Percentiles rank a stretch among this genome's conserved stretches.
phyloP scores from a whole-genome alignment of 2,113 vertebrate genomes.

The Siniperca knerii region DNA sequence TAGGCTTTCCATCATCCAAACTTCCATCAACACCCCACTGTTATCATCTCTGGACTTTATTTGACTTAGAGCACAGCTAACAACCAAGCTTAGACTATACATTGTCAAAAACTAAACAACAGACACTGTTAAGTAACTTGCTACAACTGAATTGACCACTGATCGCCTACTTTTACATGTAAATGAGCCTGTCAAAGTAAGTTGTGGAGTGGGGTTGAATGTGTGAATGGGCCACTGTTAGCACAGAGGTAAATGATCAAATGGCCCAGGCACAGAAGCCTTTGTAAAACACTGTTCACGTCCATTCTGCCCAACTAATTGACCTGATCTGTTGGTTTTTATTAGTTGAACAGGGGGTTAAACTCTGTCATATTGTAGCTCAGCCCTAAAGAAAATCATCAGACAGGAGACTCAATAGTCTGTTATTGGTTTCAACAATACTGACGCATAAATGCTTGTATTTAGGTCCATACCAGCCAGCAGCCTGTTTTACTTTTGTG shows the following conservation, averaged over 20 bases:
- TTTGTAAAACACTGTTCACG: conserved; percentile 43
- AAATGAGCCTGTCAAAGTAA: conserved; percentile 16
- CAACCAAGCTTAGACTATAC: neutral
- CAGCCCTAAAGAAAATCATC: conserved; percentile 24
- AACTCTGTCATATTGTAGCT: conserved; percentile 19
- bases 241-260: conserved; percentile 39
- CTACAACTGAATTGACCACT: neutral
- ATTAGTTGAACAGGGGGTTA: conserved; percentile 30
- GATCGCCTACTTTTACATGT: conserved; percentile 7
- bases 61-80: conserved; percentile 8
- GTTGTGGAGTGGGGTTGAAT: conserved; percentile 11
- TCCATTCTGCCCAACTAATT: conserved; percentile 39
- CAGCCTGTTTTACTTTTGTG: neutral
- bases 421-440: conserved; percentile 21
- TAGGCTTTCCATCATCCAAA: neutral
- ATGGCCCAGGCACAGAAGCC: conserved; percentile 2
- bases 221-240: conserved; percentile 48
- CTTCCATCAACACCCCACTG: neutral
- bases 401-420: conserved; percentile 2
- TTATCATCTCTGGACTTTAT: conserved; percentile 15
- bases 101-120: neutral
- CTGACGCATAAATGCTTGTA: neutral
- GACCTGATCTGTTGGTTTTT: conserved; percentile 44
- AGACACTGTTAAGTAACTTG: neutral
- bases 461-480: neutral